Conservation (phyloP, 2,888 invertebrate species). For the Pyrgus malvae region DNA sequence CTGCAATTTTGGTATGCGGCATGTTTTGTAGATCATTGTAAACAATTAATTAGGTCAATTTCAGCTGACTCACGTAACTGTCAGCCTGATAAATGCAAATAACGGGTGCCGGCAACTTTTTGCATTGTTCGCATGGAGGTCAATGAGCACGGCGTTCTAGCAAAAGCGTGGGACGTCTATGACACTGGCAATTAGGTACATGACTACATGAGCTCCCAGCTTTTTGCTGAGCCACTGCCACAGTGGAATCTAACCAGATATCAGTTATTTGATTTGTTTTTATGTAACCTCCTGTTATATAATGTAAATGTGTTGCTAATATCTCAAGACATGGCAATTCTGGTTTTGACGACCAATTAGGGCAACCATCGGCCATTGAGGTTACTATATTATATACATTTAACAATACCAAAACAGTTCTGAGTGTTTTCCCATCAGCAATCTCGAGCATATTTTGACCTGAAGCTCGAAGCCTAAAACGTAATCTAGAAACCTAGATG, state of each 20-base stretch:
- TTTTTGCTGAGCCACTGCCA: slow-evolving; percentile 41
- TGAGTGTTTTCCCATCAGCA: slow-evolving; percentile 1
- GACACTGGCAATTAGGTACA: slow-evolving; percentile 48
- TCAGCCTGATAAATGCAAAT: slow-evolving; percentile 17
- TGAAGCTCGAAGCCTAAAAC: slow-evolving; percentile 2
- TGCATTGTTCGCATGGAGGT: slow-evolving; percentile 52
- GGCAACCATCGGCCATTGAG: slow-evolving; percentile 13
- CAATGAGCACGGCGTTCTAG: slow-evolving; percentile 45
- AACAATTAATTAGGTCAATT: not conserved
- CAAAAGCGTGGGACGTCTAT: slow-evolving; percentile 62
- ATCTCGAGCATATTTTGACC: slow-evolving; percentile 10
- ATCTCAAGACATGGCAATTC: slow-evolving; percentile 7
- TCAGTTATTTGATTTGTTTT: slow-evolving; percentile 45
- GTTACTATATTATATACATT: not conserved
- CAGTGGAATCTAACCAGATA: slow-evolving; percentile 40
- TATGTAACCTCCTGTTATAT: slow-evolving; percentile 39
- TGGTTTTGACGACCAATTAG: slow-evolving; percentile 24
- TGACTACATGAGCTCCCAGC: slow-evolving; percentile 39
- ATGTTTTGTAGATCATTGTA: too few species aligned
- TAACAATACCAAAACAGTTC: not conserved
- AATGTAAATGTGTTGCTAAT: slow-evolving; percentile 22
- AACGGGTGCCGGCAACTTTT: slow-evolving; percentile 31
- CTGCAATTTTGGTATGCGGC: too few species aligned
- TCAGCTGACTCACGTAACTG: slow-evolving; percentile 3
- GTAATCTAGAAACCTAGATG: slow-evolving; percentile 18